Conservation (phyloP, 2,113 vertebrate species). For the Pachyramphus minor region DNA sequence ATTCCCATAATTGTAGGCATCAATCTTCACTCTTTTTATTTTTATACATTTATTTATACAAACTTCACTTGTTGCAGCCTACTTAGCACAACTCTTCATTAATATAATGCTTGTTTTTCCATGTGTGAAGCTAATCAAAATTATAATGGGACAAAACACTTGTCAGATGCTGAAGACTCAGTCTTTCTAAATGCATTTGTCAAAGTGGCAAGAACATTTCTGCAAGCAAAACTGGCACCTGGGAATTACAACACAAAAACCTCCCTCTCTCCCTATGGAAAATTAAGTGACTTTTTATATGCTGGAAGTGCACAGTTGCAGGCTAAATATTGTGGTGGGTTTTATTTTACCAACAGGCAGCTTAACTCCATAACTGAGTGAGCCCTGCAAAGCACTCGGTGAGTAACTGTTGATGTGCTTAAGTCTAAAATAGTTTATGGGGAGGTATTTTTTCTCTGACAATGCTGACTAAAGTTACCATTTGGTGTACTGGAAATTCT, state of each 20-base stretch:
- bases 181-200: not conserved
- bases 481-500: conserved; percentile 6
- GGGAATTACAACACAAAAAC: not conserved
- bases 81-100: not conserved
- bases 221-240: not conserved
- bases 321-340: conserved; percentile 18
- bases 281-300: not conserved
- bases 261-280: conserved; percentile 7
- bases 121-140: not conserved
- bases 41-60: not conserved
- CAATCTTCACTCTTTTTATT: not conserved
- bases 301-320: not conserved
- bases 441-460: not conserved
- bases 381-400: conserved; percentile 18
- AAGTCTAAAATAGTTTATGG: conserved; percentile 44
- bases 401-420: not conserved
- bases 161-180: not conserved
- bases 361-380: conserved; percentile 8
- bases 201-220: not conserved
- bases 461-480: conserved; percentile 8
- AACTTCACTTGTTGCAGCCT: not conserved
- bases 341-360: conserved; percentile 47
- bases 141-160: not conserved
- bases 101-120: not conserved
- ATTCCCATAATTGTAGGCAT: not conserved